Base-by-base conservation (phyloP, 1,140 invertebrate species). In the Chrysopa pallens region DNA sequence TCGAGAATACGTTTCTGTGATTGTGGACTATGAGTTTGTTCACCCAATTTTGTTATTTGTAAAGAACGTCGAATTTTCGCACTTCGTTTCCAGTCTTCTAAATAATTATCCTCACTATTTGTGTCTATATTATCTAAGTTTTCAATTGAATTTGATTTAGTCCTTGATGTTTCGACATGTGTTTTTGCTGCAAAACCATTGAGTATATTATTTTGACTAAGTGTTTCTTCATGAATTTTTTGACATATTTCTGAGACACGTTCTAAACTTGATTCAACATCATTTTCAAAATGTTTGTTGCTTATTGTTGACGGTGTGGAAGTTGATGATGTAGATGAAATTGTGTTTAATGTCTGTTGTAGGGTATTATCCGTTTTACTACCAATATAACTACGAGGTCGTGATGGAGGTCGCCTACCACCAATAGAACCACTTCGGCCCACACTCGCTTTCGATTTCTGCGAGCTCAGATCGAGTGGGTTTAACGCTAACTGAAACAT, bases 51-150 rank as follows among this genome's bases (percentile, higher is more conserved):
- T 0, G 72, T 67, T 51, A 73, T 71, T 52, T 79, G 72, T 36
- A 80, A 62, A 8, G 76, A 79, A 40, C 70, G 55, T 31, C 73
- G 63, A 14, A 70, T 55, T 50, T 69, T 72, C 12, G 67, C 69
- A 14, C 69, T 67, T 42, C 69, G 58, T 43, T 66, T 64, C 75
- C 73, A 76, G 48, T 70, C 71, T 8, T 46, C 23, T 14, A 42
- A 33, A 14, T 48, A 15, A 17, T 13, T 6, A 17, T 43, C 3
- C 29, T 46, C 54, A 23, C 52, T 51, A 11, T 52, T 50, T 8
- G 47, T 38, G 14, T 43, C 48, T 43, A 47, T 42, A 29, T 50
- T 44, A 36, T 55, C 42, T n/a, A 68, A 44, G 39, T 70, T 62
- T 47, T 69, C 66, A 37, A 54, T 67, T 13, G 66, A 68, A 31